These are phyloP conservation scores for Polia nebulosa DNA, from an alignment of 2,888 invertebrate species.

Conservation along the genomic window DNA sequence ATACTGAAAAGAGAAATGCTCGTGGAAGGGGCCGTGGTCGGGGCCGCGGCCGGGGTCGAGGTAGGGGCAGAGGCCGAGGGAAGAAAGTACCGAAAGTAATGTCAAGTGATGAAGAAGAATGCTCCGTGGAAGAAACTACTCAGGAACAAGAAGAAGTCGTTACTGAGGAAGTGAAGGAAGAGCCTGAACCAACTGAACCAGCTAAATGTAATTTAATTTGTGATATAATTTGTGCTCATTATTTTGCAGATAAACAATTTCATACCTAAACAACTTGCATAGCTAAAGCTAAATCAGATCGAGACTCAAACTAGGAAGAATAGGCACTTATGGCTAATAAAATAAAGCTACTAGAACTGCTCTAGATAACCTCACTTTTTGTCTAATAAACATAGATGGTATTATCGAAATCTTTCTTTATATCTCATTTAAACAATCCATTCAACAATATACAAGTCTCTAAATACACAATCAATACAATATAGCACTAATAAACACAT, in stretches of 20 bases:
- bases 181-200: conserved; percentile 86
- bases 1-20: conserved; percentile 91
- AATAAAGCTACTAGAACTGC: background rate
- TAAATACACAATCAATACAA: background rate
- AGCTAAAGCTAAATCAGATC: no score
- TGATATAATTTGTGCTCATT: background rate
- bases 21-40: conserved; percentile 95
- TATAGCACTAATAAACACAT: background rate
- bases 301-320: background rate
- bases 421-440: background rate
- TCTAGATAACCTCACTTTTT: conserved; percentile 36
- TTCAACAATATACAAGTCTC: background rate
- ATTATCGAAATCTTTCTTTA: background rate
- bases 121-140: conserved; percentile 86
- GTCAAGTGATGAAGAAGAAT: conserved; percentile 92
- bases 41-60: conserved; percentile 94
- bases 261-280: background rate
- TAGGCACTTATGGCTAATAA: background rate
- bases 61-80: conserved; percentile 93
- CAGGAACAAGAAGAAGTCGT: conserved; percentile 90
- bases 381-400: background rate
- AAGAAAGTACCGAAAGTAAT: conserved; percentile 94
- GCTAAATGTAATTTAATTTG: conserved; percentile 85
- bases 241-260: background rate
- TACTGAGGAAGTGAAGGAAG: conserved; percentile 85